Base-by-base conservation (phyloP, 37 sponge, comb jelly and placozoan genomes). In the Haliclona indistincta region DNA sequence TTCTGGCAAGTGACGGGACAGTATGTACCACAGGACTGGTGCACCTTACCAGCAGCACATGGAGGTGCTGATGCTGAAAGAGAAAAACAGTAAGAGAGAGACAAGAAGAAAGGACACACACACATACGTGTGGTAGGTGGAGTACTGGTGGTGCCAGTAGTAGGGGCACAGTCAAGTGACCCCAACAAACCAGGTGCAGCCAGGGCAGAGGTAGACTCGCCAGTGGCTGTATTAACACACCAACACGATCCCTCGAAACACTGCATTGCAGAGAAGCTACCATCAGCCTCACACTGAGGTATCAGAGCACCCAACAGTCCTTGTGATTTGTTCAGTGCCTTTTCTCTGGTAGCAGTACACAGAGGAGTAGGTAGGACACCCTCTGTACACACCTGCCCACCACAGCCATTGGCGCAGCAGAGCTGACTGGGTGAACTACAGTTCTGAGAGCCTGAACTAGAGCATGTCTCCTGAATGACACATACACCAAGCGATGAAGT, bases 391-490 rank as follows among this genome's bases (percentile, higher is more conserved):
- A 55, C 42, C n/a, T 6, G 11, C 28, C 74, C 80, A 44, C 88
- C 88, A 77, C 88, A 88, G 40, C 88, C 82, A 81, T 88, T 88
- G 72, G 88, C 76, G 51, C 88, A 88, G 64, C 88, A 88, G 42
- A 64, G 63, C 38, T 81, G 22, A 5, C 64, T 63, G n/a, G n/a
- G n/a, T 32, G 41, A 17, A 2, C 22, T 28, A 53, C 80, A 79
- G 20, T 55, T 15, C 2, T 37, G 6, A 25, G 56, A 60, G 15
- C 37, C 44, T 4, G 42, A 26, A 29, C 71, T 56, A 28, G 56
- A 60, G 28, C 53, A 56, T 1, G 43, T 35, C 13, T 60, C 56
- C 4, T 69, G 47, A 43, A 41, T 54, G 4, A 29, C 71, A 70
- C 80, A 79, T 2, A 38, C 23, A 3, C 62, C 80, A 7, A 79